phyloP scores from a whole-genome alignment of 2,888 invertebrate genomes.

The Cacoxenus indagator region DNA sequence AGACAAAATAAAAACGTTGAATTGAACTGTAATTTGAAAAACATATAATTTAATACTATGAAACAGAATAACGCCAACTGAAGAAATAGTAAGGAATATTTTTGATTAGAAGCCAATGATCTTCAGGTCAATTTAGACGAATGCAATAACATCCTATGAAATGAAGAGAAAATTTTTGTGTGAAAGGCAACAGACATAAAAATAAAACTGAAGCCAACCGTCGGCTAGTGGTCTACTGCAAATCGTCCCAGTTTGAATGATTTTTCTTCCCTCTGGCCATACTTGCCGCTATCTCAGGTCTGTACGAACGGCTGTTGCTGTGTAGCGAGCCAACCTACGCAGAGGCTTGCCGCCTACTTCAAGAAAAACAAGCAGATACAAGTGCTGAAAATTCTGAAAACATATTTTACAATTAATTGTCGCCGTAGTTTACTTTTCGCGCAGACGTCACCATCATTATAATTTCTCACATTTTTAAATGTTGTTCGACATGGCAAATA shows the following conservation, averaged over 20 bases:
- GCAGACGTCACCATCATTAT: constrained; percentile 11
- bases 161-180: too few species aligned
- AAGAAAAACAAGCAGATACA: constrained; percentile 56
- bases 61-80: too few species aligned
- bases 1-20: too few species aligned
- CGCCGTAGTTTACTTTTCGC: constrained; percentile 9
- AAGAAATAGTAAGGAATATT: too few species aligned
- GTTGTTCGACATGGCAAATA: constrained; percentile 19
- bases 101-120: too few species aligned
- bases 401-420: constrained; percentile 62
- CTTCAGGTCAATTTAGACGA: too few species aligned
- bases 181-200: not conserved
- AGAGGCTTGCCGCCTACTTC: constrained; percentile 49
- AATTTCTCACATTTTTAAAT: constrained; percentile 18
- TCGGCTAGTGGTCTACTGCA: not conserved
- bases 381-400: constrained; percentile 60
- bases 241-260: not conserved
- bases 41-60: too few species aligned
- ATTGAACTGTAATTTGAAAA: too few species aligned
- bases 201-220: not conserved
- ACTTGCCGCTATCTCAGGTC: not conserved
- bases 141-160: too few species aligned
- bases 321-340: constrained; percentile 27
- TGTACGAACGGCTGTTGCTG: not conserved
- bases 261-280: not conserved